A percentile compares a stretch with the other conserved stretches of the same genome.
phyloP scores from a whole-genome alignment of 2,113 vertebrate genomes.

The Scomber colias region DNA sequence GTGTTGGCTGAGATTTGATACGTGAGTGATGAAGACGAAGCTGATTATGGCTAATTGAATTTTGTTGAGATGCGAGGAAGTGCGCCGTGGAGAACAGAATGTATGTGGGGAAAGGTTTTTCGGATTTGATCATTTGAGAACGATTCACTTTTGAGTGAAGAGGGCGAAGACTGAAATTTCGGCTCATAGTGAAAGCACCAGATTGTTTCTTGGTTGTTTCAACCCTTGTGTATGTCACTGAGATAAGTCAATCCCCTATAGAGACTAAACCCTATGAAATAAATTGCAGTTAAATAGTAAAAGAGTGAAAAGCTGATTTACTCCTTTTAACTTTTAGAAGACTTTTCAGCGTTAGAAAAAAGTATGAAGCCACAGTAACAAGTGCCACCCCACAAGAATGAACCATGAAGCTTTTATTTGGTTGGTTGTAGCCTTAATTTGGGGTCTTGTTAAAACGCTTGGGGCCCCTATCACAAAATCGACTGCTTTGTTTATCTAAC shows the following conservation, averaged over 20 bases:
- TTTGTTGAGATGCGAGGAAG: conserved; percentile 1
- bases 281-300: conserved; percentile 26
- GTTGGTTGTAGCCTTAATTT: conserved; percentile 76
- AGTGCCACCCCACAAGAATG: conserved; percentile 44
- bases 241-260: conserved; percentile 42
- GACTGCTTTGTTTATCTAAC: conserved; percentile 42
- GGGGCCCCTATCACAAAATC: conserved; percentile 10
- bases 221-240: conserved; percentile 61
- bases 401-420: conserved; percentile 63
- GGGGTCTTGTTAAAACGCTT: conserved; percentile 39
- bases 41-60: background rate
- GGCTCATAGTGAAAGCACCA: conserved; percentile 76
- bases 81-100: conserved; percentile 17
- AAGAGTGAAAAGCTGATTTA: conserved; percentile 38
- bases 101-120: conserved; percentile 32
- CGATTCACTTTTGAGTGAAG: conserved; percentile 49
- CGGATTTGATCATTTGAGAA: conserved; percentile 38
- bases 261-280: conserved; percentile 32
- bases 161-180: conserved; percentile 79
- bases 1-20: conserved; percentile 15
- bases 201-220: conserved; percentile 71
- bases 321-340: conserved; percentile 30
- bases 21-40: background rate
- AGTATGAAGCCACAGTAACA: conserved; percentile 52
- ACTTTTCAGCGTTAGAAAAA: conserved; percentile 51